Base-by-base conservation (phyloP, 2,797 vertebrate species). In the Clarias platycephalus region DNA sequence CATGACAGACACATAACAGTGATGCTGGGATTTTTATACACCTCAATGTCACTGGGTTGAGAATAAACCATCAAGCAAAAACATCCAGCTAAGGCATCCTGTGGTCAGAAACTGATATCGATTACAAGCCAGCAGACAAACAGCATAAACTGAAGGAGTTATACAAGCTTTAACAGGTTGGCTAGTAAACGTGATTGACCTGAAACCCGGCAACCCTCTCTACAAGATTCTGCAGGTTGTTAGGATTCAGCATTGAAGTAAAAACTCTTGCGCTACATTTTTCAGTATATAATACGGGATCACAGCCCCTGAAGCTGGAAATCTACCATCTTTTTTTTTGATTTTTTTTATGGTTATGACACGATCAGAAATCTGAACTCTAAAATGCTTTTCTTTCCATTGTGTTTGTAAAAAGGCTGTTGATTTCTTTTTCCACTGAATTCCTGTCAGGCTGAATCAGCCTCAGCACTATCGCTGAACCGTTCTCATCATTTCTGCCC, bases 51-150 rank as follows among this genome's bases (percentile, higher is more conserved):
- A 26, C 22, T 62, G 58, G 34, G 2, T 40, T 40, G 57, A 40
- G 6, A 62, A 78, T 40, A 62, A 2, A n/a, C 31, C 22, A 62
- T 6, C 34, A 40, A 78, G 57, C 13, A 40, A 78, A 40, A 62
- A 78, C 26, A 62, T 78, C 76, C 76, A 62, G 58, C 31, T 13
- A 62, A 62, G 76, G 76, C 76, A 62, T 40, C 31, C 75, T 78
- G 75, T 78, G 57, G 75, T 78, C 20, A 62, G 57, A 78, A 78
- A 62, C 6, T 16, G 76, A 53, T 53, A 49, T 15, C 63, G 24
- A 62, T 63, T 40, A 63, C 0, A 2, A 4, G 60, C 58, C 60
- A 20, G 7, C 64, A 31, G 37, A 62, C 20, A 78, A 79, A 63
- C 10, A 9, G 58, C 6, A 44, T 58, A 62, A 79, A 79, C 34